Evolutionary conservation across 2,888 invertebrate genomes (phyloP), one percentile per base, ranked within the genome.

Genomic region (Eretmocerus hayati): DNA sequence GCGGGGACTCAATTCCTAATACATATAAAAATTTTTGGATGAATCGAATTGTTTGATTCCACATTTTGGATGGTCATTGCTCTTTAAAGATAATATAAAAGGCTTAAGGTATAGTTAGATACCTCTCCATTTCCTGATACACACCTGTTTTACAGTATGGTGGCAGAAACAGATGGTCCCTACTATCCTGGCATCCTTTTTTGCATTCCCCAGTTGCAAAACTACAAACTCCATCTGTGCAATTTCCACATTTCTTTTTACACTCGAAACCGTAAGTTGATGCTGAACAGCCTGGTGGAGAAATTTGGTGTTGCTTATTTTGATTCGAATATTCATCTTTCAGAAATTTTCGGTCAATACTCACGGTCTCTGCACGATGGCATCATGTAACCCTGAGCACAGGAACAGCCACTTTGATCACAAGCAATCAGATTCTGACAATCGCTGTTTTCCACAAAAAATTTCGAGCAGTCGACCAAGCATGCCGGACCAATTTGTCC

Each of bases 221-320:
- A 42, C 54, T 18, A 23, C 63, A 64, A 11, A 5, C 5, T 0
- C 16, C 4, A 1, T 35, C 1, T 0, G 33, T 0, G 26, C 67
- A 67, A n/a, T 46, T 30, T 6, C 58, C 58, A 38, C 67, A 65
- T 5, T 13, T 39, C 16, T 58, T 21, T 15, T 48, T 43, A 38
- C 67, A 68, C 23, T 53, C 54, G 16, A 59, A 54, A 5, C 67
- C 69, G 22, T 62, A 69, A 4, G 3, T 49, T 4, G 50, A 48
- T 4, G 1, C 1, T 4, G 18, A 2, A 48, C 63, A 63, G 19
- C 11, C 62, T 62, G 41, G 16, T 6, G 5, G 13, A 16, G 6
- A 18, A 18, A 11, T 8, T 8, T 30, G 13, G 13, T 9, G 30
- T 30, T 30, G 30, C 13, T 30, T 30, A 30, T 9, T 30, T 30